Percentiles rank a stretch among this genome's conserved stretches.
Evolutionary conservation across 1,140 invertebrate genomes (phyloP).

Genomic region (Sycophila sp.): DNA sequence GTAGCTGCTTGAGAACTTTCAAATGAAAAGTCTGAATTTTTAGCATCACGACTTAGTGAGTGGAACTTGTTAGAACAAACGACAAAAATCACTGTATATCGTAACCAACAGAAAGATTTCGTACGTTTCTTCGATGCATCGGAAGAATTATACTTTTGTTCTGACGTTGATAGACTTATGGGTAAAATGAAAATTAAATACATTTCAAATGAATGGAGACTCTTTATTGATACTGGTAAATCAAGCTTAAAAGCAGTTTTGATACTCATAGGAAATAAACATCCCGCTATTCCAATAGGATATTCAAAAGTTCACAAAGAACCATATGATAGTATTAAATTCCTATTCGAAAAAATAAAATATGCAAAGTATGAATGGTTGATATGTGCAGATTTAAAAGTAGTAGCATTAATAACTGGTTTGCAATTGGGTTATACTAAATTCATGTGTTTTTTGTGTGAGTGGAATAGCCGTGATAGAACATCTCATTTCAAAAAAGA

Average conservation of each 20-base stretch:
- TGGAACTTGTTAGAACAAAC: not conserved
- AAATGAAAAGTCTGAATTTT: not conserved
- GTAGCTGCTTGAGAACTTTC: not conserved
- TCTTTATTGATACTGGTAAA: conserved; percentile 45
- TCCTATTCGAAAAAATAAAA: not conserved
- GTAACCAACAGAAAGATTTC: not conserved
- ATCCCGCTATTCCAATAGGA: conserved; percentile 41
- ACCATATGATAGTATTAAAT: conserved; percentile 41
- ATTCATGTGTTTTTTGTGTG: too few species aligned
- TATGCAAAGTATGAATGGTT: too few species aligned
- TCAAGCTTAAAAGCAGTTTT: conserved; percentile 44
- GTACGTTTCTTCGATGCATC: not conserved
- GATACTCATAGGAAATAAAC: conserved; percentile 44
- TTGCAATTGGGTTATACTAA: not conserved
- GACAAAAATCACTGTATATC: not conserved
- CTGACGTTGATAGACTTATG: too few species aligned
- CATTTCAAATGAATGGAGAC: conserved; percentile 39
- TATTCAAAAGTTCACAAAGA: conserved; percentile 43
- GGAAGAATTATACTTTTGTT: not conserved
- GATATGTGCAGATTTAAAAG: not conserved
- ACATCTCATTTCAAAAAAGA: conserved; percentile 48
- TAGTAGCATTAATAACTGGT: not conserved
- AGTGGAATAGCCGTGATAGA: too few species aligned
- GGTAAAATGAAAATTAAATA: too few species aligned
- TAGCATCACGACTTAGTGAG: not conserved